Evolutionary conservation across 2,797 vertebrate genomes (phyloP).

Genomic region (Salmo trutta): DNA sequence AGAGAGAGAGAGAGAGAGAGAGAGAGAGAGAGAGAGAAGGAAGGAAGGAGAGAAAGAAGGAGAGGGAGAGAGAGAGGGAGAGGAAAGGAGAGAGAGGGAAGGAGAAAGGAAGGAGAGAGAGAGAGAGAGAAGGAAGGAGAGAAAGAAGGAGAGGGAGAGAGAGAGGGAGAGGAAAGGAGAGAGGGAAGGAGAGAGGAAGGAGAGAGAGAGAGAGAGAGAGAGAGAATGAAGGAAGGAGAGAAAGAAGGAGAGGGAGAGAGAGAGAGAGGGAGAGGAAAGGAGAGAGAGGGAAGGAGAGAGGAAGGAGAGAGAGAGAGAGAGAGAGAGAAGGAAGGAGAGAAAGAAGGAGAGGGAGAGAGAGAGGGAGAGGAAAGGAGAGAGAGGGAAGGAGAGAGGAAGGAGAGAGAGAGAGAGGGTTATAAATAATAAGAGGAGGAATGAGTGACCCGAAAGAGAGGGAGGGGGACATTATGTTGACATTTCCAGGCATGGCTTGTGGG

Average conservation of each 20-base stretch:
- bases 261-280: neutral
- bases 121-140: no score
- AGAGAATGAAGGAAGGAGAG: neutral
- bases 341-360: constrained; percentile 9
- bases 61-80: no score
- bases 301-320: neutral
- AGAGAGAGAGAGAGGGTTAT: no score
- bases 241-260: fast-evolving
- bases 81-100: fast-evolving
- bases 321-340: neutral
- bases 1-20: neutral
- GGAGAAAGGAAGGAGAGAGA: constrained; percentile 8
- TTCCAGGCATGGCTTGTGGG: constrained; percentile 11
- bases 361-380: no score
- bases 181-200: neutral
- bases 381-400: no score
- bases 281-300: no score
- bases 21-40: no score
- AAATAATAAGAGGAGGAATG: neutral
- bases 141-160: no score
- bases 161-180: no score
- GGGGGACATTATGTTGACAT: neutral
- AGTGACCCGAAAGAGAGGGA: neutral
- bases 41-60: no score
- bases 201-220: no score